phyloP scores from a whole-genome alignment of 2,888 invertebrate genomes.

The Chymomyza fuscimana region DNA sequence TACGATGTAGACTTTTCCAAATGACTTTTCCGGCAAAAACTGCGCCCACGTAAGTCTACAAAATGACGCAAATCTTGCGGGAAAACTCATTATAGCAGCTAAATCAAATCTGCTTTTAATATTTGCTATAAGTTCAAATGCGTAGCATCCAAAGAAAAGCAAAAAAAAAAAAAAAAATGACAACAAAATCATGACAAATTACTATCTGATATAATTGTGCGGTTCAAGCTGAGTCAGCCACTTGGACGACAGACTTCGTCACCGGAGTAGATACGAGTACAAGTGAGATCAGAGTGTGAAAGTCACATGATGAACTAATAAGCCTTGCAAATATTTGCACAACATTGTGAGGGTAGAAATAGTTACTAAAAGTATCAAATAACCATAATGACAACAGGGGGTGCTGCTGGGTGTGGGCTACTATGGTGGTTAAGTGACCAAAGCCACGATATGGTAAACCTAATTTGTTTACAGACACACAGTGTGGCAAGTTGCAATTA shows the following conservation, averaged over 20 bases:
- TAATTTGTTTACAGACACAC: conserved; percentile 56
- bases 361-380: conserved; percentile 52
- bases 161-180: not conserved
- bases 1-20: not conserved
- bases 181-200: conserved; percentile 20
- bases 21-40: not conserved
- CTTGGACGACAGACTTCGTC: not conserved
- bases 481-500: conserved; percentile 48
- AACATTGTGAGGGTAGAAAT: conserved; percentile 32
- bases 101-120: not conserved
- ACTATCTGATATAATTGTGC: conserved; percentile 5
- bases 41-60: not conserved
- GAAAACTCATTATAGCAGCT: not conserved
- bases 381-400: conserved; percentile 22
- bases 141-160: not conserved
- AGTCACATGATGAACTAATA: conserved; percentile 61
- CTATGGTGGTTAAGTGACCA: conserved; percentile 52
- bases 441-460: conserved; percentile 34
- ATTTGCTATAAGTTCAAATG: conserved; percentile 2
- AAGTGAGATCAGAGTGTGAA: conserved; percentile 37
- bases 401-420: conserved; percentile 24
- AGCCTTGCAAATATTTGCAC: conserved; percentile 64
- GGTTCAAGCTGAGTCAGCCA: conserved; percentile 31
- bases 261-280: not conserved
- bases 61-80: not conserved